A percentile compares a stretch with the other conserved stretches of the same genome.
Evolutionary conservation across 2,113 vertebrate species (phyloP).

Genomic region (Ursus arctos): DNA sequence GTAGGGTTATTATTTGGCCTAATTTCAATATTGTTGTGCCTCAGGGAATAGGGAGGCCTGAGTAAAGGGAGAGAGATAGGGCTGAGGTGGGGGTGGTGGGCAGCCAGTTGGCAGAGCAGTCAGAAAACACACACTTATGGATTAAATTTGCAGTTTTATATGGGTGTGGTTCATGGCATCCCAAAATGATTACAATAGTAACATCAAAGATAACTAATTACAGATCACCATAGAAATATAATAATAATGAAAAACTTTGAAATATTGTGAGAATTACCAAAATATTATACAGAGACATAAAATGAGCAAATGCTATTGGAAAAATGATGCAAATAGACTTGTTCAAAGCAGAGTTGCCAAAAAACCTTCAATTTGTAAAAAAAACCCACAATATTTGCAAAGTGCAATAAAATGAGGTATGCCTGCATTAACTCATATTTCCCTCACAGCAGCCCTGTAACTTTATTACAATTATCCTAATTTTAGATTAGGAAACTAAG

Average conservation of each 20-base stretch:
- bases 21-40: background rate
- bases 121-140: background rate
- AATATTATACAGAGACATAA: background rate
- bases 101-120: background rate
- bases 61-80: background rate
- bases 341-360: background rate
- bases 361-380: background rate
- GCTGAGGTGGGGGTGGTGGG: background rate
- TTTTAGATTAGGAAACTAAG: constrained; percentile 23
- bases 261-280: background rate
- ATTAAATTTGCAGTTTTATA: background rate
- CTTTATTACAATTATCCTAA: background rate
- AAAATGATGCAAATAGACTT: background rate
- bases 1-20: background rate
- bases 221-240: background rate
- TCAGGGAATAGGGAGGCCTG: background rate
- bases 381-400: background rate
- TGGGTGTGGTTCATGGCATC: background rate
- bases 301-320: background rate
- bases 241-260: background rate
- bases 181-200: background rate
- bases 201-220: background rate
- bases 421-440: background rate
- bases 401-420: background rate
- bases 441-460: background rate